Conservation (phyloP, 1,140 invertebrate species). For the Drosophila micromelanica region DNA sequence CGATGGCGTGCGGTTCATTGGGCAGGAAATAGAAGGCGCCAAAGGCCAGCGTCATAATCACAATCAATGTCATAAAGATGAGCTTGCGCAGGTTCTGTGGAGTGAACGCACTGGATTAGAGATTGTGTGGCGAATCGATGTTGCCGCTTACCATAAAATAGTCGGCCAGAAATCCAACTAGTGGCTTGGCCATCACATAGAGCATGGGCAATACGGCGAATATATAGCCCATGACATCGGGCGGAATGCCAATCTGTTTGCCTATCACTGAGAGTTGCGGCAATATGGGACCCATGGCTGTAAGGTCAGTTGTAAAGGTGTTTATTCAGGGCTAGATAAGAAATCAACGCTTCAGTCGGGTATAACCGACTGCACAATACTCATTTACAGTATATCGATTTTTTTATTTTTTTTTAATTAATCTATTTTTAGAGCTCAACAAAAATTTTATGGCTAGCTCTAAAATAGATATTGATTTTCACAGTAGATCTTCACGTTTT, state of each 20-base stretch:
- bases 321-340: neutral
- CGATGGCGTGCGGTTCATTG: conserved; percentile 38
- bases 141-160: conserved; percentile 84
- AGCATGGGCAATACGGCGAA: conserved; percentile 89
- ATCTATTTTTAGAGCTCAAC: no score
- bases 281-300: conserved; percentile 91
- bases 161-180: conserved; percentile 90
- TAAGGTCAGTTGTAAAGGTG: conserved; percentile 58
- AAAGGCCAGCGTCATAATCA: conserved; percentile 87
- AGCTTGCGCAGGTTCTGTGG: conserved; percentile 87
- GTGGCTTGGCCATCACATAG: conserved; percentile 90
- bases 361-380: no score
- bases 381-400: no score
- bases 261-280: conserved; percentile 90
- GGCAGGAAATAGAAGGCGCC: conserved; percentile 89
- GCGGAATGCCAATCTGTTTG: conserved; percentile 90
- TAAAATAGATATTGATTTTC: no score
- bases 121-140: neutral
- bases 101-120: neutral
- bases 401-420: no score
- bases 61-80: conserved; percentile 88
- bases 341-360: no score
- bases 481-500: no score
- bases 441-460: no score
- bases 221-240: conserved; percentile 89